Evolutionary conservation across 2,888 invertebrate genomes (phyloP), one percentile per base, ranked within the genome.

Genomic region (Sceliomorpha sp.): DNA sequence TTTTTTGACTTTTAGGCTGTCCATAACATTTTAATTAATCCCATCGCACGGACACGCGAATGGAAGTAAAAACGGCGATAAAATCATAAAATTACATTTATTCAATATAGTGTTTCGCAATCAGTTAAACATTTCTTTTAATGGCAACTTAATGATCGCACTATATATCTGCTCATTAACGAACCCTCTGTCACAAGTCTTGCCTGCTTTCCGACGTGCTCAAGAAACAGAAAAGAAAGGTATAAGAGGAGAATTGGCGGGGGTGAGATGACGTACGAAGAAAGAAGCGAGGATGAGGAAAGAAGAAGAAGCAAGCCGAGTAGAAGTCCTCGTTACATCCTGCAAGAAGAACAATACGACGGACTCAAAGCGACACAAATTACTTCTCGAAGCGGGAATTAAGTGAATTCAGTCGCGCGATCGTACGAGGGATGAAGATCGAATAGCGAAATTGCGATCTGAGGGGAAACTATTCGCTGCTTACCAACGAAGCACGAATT

Each of bases 101-200:
- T 4, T 20, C 5, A 2, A 5, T 20, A 20, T 5, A 20, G 20
- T 20, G 20, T 20, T 20, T 20, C 20, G 20, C 20, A 20, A 20
- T 20, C 20, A 20, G 20, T 20, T 5, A 20, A 20, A 20, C 20
- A 20, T 12, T 31, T 44, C 29, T 50, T 47, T 56, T 44, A 51
- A 50, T 72, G 64, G 56, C 66, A 64, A 78, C 71, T 77, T 76
- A 80, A 81, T 77, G 78, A 78, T 74, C 76, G 73, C 75, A 72
- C 77, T 75, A 72, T 76, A 73, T 79, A 77, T 81, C 78, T 81
- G 77, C 77, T 80, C 78, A 81, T 78, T 82, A 82, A 79, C 74
- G 79, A 78, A 76, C 81, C 81, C 79, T 80, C 79, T 72, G 80
- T 73, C 76, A 75, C 78, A 79, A 79, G 74, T 76, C 70, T 67